Conservation (phyloP, 2,797 vertebrate genomes). For the Chiloscyllium punctatum region DNA sequence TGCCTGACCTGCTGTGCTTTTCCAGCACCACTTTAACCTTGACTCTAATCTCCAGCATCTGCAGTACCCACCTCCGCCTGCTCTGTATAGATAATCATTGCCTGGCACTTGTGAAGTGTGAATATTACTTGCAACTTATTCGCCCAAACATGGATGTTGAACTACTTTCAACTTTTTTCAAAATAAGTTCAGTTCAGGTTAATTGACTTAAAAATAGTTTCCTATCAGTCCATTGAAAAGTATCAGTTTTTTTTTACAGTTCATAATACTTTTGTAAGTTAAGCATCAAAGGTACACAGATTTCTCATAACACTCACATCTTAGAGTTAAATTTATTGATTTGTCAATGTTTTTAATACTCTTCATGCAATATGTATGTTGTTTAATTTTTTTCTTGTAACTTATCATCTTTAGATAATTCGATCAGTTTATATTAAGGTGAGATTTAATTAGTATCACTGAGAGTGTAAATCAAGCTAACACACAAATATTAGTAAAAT, state of each 20-base stretch:
- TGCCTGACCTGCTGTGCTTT: too few species aligned
- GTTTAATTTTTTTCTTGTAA: background rate
- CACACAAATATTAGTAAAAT: background rate
- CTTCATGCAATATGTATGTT: background rate
- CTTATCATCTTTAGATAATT: background rate
- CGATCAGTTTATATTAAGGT: background rate
- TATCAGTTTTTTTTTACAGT: too few species aligned
- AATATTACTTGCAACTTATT: too few species aligned
- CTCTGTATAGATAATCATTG: too few species aligned
- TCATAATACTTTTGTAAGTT: background rate
- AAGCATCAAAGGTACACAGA: background rate
- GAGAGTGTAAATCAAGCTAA: too few species aligned
- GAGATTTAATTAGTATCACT: constrained; percentile 24
- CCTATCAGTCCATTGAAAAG: background rate
- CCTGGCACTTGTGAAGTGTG: too few species aligned
- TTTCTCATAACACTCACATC: background rate
- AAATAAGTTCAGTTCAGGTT: background rate
- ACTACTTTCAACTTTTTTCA: background rate
- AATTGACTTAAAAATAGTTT: background rate
- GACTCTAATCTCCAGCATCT: too few species aligned
- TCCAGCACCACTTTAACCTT: too few species aligned
- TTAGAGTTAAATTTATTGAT: background rate
- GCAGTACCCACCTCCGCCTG: too few species aligned
- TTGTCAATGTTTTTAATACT: constrained; percentile 22
- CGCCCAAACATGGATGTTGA: too few species aligned